Evolutionary conservation across 1,140 invertebrate genomes (phyloP), one percentile per base, ranked within the genome.

Genomic region (Penaeus indicus): DNA sequence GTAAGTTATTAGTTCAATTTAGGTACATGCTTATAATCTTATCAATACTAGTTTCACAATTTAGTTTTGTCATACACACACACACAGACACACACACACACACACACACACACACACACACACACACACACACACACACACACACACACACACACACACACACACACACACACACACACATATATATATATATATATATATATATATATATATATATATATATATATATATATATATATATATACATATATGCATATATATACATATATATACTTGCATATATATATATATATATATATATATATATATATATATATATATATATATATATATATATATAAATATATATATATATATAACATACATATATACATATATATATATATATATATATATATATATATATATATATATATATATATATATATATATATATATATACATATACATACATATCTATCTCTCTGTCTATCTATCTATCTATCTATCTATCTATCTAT

Each of bases 341-440:
- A 32, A 32, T 75, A 32, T 75, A 32, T 27, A 32, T 75, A 3
- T 72, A 72, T n/a, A n/a, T n/a, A n/a, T n/a, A n/a, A n/a, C n/a
- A n/a, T 75, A 75, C 32, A 32, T 75, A 32, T 75, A 75, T 75
- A 75, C 10, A 32, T 75, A 75, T 27, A 32, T 75, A 75, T 75
- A 32, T 75, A 75, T 75, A 32, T 75, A 10, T 75, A 3, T 27
- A 27, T 75, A 3, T 27, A 27, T 75, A 21, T 75, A 27, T 27
- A 11, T 32, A 38, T 75, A 27, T 75, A 75, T 25, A 27, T 75
- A 75, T 25, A 32, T 27, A 75, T 25, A 32, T 32, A 75, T 75
- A 32, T 32, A 27, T 75, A 5, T 27, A 25, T 72, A 8, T 75
- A 27, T 32, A 75, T 75, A 75, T 27, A 75, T 75, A 27, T 27